Conservation (phyloP, 2,888 invertebrate species). For the Eucriotettix oculatus region DNA sequence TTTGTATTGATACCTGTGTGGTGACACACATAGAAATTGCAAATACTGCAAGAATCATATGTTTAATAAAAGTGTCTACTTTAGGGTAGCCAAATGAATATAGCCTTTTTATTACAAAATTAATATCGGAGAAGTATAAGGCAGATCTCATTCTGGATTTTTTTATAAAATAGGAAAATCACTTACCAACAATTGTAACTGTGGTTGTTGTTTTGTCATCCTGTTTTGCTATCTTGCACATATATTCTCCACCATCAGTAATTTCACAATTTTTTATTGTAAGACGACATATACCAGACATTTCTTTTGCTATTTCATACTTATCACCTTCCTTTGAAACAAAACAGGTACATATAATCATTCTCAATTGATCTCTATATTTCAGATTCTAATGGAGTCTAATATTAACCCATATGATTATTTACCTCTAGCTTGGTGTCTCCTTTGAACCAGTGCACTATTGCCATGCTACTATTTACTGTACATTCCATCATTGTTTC, state of each 20-base stretch:
- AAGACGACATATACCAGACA: conserved; percentile 77
- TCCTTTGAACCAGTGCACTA: conserved; percentile 84
- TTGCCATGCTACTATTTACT: conserved; percentile 84
- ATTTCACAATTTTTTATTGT: conserved; percentile 65
- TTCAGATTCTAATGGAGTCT: background rate
- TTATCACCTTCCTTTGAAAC: conserved; percentile 51
- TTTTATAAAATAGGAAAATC: background rate
- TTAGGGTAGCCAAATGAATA: too few species aligned
- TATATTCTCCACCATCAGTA: conserved; percentile 78
- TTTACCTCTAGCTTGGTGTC: conserved; percentile 47
- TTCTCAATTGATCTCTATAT: background rate
- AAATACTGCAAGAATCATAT: too few species aligned
- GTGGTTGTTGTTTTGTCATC: conserved; percentile 71
- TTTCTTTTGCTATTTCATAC: conserved; percentile 80
- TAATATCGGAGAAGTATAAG: too few species aligned
- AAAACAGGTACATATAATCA: background rate
- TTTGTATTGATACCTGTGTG: too few species aligned
- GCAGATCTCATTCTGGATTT: too few species aligned
- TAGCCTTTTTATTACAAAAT: too few species aligned
- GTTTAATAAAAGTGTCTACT: too few species aligned
- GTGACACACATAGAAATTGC: too few species aligned
- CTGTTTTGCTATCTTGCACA: conserved; percentile 77
- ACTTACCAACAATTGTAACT: conserved; percentile 59
- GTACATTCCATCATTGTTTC: conserved; percentile 84
- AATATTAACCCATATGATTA: background rate